Percentiles rank a stretch among this genome's conserved stretches.
These are phyloP conservation scores for Leptonema lineaticorne DNA, from an alignment of 1,140 invertebrate species.

Conservation along the genomic window DNA sequence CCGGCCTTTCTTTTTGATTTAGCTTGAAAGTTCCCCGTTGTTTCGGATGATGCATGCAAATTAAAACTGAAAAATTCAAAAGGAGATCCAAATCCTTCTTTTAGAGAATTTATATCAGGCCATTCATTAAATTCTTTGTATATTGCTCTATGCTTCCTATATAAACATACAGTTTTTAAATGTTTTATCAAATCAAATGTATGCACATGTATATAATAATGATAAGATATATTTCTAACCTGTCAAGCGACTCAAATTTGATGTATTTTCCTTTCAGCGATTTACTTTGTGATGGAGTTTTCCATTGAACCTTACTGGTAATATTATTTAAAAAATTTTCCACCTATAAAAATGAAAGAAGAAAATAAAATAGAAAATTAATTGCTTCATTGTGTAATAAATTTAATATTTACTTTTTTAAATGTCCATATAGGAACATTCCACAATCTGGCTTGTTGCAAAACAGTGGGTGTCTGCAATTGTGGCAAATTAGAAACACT, in stretches of 20 bases:
- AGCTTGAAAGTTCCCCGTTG: too few relatives aligned
- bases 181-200: not conserved
- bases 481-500: constrained; percentile 58
- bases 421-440: constrained; percentile 63
- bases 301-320: not conserved
- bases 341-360: not conserved
- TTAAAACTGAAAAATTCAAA: constrained; percentile 32
- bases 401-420: constrained; percentile 51
- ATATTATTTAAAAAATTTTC: constrained; percentile 21
- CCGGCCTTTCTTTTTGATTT: too few relatives aligned
- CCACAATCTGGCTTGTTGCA: constrained; percentile 58
- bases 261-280: constrained; percentile 52
- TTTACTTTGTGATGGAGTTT: constrained; percentile 43
- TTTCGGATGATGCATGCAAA: too few relatives aligned
- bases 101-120: constrained; percentile 45
- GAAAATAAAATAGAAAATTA: not conserved
- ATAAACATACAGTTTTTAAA: not conserved
- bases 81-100: constrained; percentile 33
- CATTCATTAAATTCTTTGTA: constrained; percentile 53
- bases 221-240: too few relatives aligned
- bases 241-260: constrained; percentile 56
- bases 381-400: not conserved
- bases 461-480: constrained; percentile 55
- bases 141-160: constrained; percentile 52
- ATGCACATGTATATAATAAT: too few relatives aligned